phyloP scores from a whole-genome alignment of 1,140 invertebrate species.

The Nylanderia fulva region DNA sequence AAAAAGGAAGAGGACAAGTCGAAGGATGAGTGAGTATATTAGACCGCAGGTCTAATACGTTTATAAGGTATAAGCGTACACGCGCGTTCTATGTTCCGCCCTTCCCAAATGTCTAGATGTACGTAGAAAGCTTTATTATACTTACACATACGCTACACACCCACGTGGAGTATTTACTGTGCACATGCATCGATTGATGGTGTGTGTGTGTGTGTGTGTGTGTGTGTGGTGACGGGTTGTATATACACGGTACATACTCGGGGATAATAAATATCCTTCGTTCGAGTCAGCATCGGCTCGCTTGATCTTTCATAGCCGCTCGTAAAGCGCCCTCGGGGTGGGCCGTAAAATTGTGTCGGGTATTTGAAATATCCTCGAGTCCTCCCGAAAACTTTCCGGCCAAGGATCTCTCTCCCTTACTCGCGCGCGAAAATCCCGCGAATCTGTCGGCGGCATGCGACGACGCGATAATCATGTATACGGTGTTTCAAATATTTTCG shows the following conservation, averaged over 20 bases:
- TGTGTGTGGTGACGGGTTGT: constrained; percentile 31
- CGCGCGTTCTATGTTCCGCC: constrained; percentile 38
- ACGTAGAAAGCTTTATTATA: constrained; percentile 1
- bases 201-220: no score
- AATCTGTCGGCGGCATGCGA: constrained; percentile 6
- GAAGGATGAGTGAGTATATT: constrained; percentile 58
- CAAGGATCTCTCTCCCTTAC: not conserved
- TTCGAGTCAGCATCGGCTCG: constrained; percentile 76
- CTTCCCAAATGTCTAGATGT: constrained; percentile 25
- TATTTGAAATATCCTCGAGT: constrained; percentile 68
- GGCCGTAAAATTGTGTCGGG: constrained; percentile 77
- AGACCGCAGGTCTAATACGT: constrained; percentile 67
- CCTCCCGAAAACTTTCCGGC: constrained; percentile 53
- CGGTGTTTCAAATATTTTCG: not conserved
- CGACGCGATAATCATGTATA: not conserved
- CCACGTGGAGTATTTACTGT: no score
- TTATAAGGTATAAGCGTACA: constrained; percentile 52
- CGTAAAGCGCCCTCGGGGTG: constrained; percentile 71
- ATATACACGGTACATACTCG: constrained; percentile 61
- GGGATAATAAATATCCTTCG: constrained; percentile 78
- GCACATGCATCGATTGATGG: constrained; percentile 7
- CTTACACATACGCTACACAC: no score
- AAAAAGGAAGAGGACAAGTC: not conserved
- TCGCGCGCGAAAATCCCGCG: constrained; percentile 22
- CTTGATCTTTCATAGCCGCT: constrained; percentile 80